Percentiles rank a stretch among this genome's conserved stretches.
Conservation (phyloP, 2,888 invertebrate species). For the Drosophila pegasa region DNA sequence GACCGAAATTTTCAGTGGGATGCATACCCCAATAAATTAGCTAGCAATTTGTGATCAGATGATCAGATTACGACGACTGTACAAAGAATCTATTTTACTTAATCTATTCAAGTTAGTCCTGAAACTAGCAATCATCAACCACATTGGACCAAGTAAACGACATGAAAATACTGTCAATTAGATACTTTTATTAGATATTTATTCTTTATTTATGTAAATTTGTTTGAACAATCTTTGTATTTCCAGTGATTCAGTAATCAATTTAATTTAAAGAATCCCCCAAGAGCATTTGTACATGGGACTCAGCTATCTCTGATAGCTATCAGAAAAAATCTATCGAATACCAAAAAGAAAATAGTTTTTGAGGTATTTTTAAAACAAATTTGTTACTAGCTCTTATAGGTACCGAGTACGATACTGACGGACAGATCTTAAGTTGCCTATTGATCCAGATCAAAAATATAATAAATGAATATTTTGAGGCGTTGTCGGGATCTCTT, state of each 20-base stretch:
- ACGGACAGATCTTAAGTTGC: not conserved
- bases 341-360: too few species aligned
- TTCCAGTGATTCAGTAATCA: slow-evolving; percentile 10
- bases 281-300: too few species aligned
- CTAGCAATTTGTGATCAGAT: too few species aligned
- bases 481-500: too few species aligned
- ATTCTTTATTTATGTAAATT: slow-evolving; percentile 26
- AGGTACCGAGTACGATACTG: not conserved
- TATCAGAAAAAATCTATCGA: too few species aligned
- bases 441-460: not conserved
- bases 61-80: not conserved
- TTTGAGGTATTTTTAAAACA: too few species aligned
- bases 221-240: slow-evolving; percentile 11
- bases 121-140: slow-evolving; percentile 17
- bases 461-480: not conserved
- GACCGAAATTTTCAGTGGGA: slow-evolving; percentile 13
- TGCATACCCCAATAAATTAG: slow-evolving; percentile 10
- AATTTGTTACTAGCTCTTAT: too few species aligned
- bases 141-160: slow-evolving; percentile 16
- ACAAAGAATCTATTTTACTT: slow-evolving; percentile 9
- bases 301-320: too few species aligned
- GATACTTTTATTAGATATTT: slow-evolving; percentile 2
- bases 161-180: slow-evolving; percentile 19
- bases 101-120: slow-evolving; percentile 37
- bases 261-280: slow-evolving; percentile 12